Evolutionary conservation across 2,113 vertebrate species (phyloP).

Genomic region (Delphinus delphis): DNA sequence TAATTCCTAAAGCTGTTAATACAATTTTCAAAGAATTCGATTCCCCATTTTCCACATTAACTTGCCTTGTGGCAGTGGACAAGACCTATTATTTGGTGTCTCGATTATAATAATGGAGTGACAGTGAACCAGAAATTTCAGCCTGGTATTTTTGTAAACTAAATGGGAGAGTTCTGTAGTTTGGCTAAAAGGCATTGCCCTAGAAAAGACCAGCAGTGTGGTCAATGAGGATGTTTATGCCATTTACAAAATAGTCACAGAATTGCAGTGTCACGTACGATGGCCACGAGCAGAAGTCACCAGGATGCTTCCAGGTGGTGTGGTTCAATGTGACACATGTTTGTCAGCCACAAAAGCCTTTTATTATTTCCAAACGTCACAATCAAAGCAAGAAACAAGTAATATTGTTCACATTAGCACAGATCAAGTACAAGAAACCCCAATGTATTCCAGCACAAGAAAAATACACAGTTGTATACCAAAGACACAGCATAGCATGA

Average conservation of each 20-base stretch:
- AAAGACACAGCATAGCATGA: background rate
- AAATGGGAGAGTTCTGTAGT: background rate
- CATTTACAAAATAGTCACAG: background rate
- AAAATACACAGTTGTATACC: background rate
- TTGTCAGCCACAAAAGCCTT: background rate
- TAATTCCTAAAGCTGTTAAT: background rate
- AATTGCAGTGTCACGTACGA: rapidly evolving
- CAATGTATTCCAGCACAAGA: background rate
- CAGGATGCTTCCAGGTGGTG: background rate
- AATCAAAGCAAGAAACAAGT: conserved; percentile 65
- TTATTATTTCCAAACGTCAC: conserved; percentile 55
- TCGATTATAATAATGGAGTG: background rate
- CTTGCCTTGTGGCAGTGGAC: background rate
- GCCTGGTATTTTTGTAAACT: background rate
- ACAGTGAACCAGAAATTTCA: background rate
- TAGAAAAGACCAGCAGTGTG: background rate
- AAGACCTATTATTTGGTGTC: background rate
- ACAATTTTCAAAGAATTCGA: background rate
- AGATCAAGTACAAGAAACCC: background rate
- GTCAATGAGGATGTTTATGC: background rate
- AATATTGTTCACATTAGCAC: background rate
- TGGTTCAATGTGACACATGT: background rate
- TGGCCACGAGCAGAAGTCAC: rapidly evolving
- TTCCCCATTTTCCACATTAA: background rate
- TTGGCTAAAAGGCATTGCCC: background rate